Conservation (phyloP, 1,140 invertebrate genomes). For the Brachionus plicatilis region DNA sequence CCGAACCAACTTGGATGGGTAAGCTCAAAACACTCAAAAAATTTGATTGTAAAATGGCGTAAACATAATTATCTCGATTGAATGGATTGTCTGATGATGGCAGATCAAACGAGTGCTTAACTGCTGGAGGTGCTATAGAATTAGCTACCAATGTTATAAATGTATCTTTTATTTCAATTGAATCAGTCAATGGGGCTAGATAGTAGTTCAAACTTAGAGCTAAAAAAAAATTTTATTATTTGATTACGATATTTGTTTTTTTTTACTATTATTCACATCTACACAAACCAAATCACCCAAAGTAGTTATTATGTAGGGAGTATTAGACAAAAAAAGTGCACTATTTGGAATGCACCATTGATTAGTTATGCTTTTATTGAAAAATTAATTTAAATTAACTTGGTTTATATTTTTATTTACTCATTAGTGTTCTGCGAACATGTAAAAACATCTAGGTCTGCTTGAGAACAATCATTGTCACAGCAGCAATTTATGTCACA, state of each 20-base stretch:
- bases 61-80: background rate
- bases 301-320: background rate
- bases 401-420: background rate
- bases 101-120: background rate
- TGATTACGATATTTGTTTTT: background rate
- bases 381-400: background rate
- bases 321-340: background rate
- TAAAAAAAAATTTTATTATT: background rate
- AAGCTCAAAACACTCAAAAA: background rate
- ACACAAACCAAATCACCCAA: slow-evolving; percentile 12
- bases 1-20: slow-evolving; percentile 1
- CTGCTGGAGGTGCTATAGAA: background rate
- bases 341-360: slow-evolving; percentile 20
- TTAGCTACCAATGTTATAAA: background rate
- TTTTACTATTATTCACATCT: slow-evolving; percentile 15
- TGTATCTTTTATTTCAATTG: background rate
- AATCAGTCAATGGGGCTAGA: background rate
- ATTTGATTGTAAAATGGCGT: background rate
- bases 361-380: background rate
- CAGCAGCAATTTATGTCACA: slow-evolving; percentile 22
- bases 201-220: background rate
- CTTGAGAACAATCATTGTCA: background rate
- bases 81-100: background rate
- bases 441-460: background rate
- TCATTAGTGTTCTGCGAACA: background rate